Evolutionary conservation across 2,888 invertebrate genomes (phyloP).

Genomic region (Apodemia mormo): DNA sequence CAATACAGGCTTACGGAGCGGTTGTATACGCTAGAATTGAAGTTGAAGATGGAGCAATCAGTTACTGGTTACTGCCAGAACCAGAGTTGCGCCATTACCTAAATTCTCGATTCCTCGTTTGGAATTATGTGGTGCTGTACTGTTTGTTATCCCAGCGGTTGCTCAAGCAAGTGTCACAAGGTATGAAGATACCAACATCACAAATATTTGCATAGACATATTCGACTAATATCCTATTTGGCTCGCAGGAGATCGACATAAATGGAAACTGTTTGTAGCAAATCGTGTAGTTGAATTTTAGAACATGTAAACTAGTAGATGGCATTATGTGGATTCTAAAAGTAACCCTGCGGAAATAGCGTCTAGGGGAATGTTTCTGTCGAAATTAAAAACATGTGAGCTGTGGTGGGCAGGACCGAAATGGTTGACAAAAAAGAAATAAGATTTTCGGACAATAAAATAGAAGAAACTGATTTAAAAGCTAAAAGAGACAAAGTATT

Average conservation of each 20-base stretch:
- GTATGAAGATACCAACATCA: conserved; percentile 26
- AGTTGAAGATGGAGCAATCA: not conserved
- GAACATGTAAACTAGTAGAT: conserved; percentile 26
- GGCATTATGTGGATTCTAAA: conserved; percentile 38
- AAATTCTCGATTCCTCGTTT: conserved; percentile 31
- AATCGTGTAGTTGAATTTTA: conserved; percentile 34
- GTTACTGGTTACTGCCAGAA: conserved; percentile 28
- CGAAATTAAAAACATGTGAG: too few relatives aligned
- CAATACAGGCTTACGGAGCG: not conserved
- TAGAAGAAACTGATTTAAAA: not conserved
- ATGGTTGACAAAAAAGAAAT: conserved; percentile 27
- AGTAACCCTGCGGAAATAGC: too few relatives aligned
- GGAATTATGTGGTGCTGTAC: conserved; percentile 14
- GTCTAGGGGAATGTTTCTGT: too few relatives aligned
- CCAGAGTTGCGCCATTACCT: conserved; percentile 33
- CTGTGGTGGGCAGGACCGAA: too few relatives aligned
- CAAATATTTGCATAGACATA: conserved; percentile 30
- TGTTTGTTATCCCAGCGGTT: conserved; percentile 35
- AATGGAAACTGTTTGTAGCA: conserved; percentile 37
- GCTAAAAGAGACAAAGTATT: conserved; percentile 9
- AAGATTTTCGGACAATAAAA: not conserved
- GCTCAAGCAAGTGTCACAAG: conserved; percentile 31
- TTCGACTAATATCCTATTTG: conserved; percentile 29
- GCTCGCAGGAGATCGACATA: conserved; percentile 35
- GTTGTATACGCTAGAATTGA: not conserved